Evolutionary conservation across 1,140 invertebrate genomes (phyloP).

Genomic region (Saccostrea glomerata): DNA sequence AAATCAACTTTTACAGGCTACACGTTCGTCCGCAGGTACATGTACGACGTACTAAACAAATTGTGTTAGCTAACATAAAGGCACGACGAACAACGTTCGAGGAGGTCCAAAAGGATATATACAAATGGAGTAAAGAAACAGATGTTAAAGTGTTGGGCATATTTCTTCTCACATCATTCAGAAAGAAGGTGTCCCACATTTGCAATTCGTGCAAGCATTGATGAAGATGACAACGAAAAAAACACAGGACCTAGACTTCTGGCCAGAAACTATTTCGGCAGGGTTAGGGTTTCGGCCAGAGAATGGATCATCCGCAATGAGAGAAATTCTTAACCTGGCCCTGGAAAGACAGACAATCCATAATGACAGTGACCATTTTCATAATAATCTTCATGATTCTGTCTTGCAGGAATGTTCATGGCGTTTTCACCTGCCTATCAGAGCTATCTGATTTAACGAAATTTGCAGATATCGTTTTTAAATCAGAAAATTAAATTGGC

Average conservation of each 20-base stretch:
- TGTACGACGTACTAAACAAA: neutral
- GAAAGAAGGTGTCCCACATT: neutral
- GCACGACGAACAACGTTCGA: neutral
- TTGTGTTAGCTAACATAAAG: neutral
- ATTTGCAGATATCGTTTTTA: too few relatives aligned
- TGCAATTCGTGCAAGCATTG: neutral
- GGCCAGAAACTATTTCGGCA: neutral
- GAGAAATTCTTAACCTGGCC: neutral
- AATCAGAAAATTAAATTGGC: too few relatives aligned
- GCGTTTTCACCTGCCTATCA: neutral
- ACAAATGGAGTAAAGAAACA: neutral
- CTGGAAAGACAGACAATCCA: neutral
- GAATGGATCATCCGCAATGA: slow-evolving; percentile 1
- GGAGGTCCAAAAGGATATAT: neutral
- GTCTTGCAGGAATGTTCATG: neutral
- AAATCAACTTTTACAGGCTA: too few relatives aligned
- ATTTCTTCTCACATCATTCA: neutral
- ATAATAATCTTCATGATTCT: neutral
- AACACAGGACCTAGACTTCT: neutral
- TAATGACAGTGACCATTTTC: neutral
- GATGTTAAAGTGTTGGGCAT: neutral
- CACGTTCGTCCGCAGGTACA: neutral
- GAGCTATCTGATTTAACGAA: neutral
- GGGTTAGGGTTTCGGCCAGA: too few relatives aligned
- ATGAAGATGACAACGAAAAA: neutral